Evolutionary conservation across 2,888 invertebrate genomes (phyloP), one percentile per base, ranked within the genome.

Genomic region (Troides oblongomaculatus): DNA sequence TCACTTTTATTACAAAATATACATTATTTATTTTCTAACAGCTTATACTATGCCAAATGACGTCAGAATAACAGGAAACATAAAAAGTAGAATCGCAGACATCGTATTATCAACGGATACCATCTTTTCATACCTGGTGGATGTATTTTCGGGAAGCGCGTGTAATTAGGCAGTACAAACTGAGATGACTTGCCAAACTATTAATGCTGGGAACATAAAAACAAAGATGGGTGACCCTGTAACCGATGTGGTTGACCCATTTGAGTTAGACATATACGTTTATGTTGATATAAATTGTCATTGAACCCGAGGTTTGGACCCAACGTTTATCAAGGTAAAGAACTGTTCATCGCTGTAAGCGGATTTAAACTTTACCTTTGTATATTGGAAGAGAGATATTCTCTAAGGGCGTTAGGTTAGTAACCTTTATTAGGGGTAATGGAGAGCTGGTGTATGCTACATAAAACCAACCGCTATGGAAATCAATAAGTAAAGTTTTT

Each of bases 181-280:
- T 43, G n/a, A 14, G 58, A 64, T n/a, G 17, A 43, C 58, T 62
- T 62, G 67, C 67, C 67, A 68, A 66, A 23, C 65, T 59, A 39
- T 59, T 14, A 17, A 59, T 36, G 39, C n/a, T 12, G 25, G 2
- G 43, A 39, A 66, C 66, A 62, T 53, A 56, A 61, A 66, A 56
- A 61, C 61, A 57, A 57, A 64, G 57, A 64, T 64, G 21, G 39
- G 53, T 62, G 56, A 62, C 66, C 61, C 66, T 66, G 66, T 66
- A 59, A 66, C 65, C 59, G 65, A 66, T 58, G 65, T 60, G 58
- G 59, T 43, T 60, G 66, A 61, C 66, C 66, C 36, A 66, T 66
- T 66, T 66, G 56, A 39, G n/a, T 25, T 60, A 30, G 10, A 53
- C n/a, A 53, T n/a, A 53, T n/a, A 53, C 59, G 46, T 65, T 59